phyloP scores from a whole-genome alignment of 2,888 invertebrate species.

The Scaptomyza cyrtandrae region DNA sequence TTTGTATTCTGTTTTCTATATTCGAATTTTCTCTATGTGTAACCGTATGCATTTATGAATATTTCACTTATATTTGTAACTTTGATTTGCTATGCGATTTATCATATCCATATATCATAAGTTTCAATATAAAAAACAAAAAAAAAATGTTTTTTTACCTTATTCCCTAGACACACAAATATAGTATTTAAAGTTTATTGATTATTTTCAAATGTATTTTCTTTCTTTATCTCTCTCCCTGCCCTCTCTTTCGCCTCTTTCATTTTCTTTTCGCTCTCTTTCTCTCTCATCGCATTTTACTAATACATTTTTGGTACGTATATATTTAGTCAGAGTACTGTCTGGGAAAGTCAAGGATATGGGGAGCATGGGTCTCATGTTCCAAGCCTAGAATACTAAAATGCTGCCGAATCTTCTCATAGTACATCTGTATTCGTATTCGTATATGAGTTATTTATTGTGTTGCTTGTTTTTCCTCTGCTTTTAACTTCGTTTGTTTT shows the following conservation, averaged over 20 bases:
- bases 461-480: slow-evolving; percentile 4
- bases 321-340: slow-evolving; percentile 68
- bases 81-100: slow-evolving; percentile 71
- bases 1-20: slow-evolving; percentile 6
- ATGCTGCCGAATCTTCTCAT: slow-evolving; percentile 5
- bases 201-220: slow-evolving; percentile 48
- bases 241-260: slow-evolving; percentile 12
- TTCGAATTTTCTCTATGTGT: slow-evolving; percentile 48
- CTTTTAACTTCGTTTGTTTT: not conserved
- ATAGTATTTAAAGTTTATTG: slow-evolving; percentile 30
- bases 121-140: slow-evolving; percentile 25
- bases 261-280: not conserved
- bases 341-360: slow-evolving; percentile 30
- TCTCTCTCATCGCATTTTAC: slow-evolving; percentile 18
- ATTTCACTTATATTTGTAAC: slow-evolving; percentile 54
- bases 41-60: slow-evolving; percentile 22
- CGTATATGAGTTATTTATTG: slow-evolving; percentile 10
- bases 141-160: slow-evolving; percentile 40
- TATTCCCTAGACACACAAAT: slow-evolving; percentile 35
- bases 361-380: not conserved
- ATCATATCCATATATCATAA: slow-evolving; percentile 19
- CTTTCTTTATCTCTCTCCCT: slow-evolving; percentile 25
- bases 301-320: slow-evolving; percentile 66
- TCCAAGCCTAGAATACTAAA: slow-evolving; percentile 14
- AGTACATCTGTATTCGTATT: slow-evolving; percentile 1